Evolutionary conservation across 2,888 invertebrate species (phyloP).

Genomic region (Ormyrus nitidulus): DNA sequence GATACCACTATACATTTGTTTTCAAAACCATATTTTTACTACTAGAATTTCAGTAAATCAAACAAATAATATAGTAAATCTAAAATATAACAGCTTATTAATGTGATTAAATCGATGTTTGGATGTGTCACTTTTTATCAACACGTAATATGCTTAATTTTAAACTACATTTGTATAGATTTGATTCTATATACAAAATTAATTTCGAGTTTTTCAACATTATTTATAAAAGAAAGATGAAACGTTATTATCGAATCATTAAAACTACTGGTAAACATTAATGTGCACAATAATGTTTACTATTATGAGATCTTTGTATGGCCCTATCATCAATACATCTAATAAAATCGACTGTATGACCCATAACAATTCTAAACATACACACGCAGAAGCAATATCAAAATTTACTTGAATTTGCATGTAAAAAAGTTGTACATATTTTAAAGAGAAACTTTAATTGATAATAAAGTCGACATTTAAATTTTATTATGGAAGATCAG

Average conservation of each 20-base stretch:
- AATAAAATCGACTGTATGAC: conserved; percentile 47
- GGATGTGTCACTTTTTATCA: conserved; percentile 13
- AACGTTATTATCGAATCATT: conserved; percentile 46
- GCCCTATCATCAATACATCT: conserved; percentile 54
- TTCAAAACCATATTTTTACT: conserved; percentile 21
- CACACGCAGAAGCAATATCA: conserved; percentile 46
- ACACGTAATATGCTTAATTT: conserved; percentile 35
- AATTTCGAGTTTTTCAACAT: conserved; percentile 54
- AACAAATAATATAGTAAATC: conserved; percentile 42
- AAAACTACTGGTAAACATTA: conserved; percentile 57
- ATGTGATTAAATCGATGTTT: conserved; percentile 24
- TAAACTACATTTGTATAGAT: conserved; percentile 20
- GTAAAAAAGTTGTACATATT: conserved; percentile 28
- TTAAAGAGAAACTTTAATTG: conserved; percentile 28
- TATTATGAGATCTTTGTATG: conserved; percentile 53
- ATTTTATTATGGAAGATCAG: conserved; percentile 52
- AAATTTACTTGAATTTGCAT: conserved; percentile 38
- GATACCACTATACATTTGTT: conserved; percentile 24
- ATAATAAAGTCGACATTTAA: conserved; percentile 50
- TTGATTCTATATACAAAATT: conserved; percentile 62
- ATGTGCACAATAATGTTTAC: conserved; percentile 56
- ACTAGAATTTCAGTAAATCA: conserved; percentile 34
- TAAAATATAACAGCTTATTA: conserved; percentile 40
- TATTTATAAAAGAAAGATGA: conserved; percentile 51
- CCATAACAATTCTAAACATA: conserved; percentile 40